Percentiles rank a stretch among this genome's conserved stretches.
Evolutionary conservation across 1,140 invertebrate genomes (phyloP).

Genomic region (Melitaea cinxia): DNA sequence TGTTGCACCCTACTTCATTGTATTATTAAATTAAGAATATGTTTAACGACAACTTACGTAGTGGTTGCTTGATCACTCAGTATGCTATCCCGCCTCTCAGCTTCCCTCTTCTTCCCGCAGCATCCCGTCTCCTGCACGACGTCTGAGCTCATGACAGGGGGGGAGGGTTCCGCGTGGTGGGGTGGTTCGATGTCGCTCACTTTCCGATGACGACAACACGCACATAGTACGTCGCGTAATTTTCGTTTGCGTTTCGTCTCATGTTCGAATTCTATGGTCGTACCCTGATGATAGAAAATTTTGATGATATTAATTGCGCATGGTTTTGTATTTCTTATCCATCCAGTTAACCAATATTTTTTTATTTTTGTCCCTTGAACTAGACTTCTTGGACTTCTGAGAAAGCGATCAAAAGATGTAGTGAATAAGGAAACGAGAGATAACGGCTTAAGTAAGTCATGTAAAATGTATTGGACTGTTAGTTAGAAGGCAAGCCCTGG

Average conservation of each 20-base stretch:
- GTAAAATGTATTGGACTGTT: no score
- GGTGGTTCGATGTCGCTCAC: slow-evolving; percentile 55
- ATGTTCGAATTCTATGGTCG: slow-evolving; percentile 68
- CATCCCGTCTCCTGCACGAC: slow-evolving; percentile 54
- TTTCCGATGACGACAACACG: slow-evolving; percentile 52
- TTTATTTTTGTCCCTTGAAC: no score
- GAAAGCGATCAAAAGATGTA: no score
- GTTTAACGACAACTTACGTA: slow-evolving; percentile 43
- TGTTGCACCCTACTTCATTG: no score
- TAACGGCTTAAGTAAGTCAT: no score
- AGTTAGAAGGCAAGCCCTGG: no score
- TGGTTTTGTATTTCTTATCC: no score
- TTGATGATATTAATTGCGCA: no score
- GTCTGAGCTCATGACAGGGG: slow-evolving; percentile 45
- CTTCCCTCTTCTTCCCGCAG: slow-evolving; percentile 57
- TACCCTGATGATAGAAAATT: slow-evolving; percentile 51
- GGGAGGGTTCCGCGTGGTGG: slow-evolving; percentile 46
- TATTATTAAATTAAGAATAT: no score
- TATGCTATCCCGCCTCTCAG: slow-evolving; percentile 74
- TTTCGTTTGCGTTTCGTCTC: slow-evolving; percentile 69
- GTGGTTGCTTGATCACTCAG: slow-evolving; percentile 63
- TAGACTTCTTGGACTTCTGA: no score
- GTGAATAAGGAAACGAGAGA: no score
- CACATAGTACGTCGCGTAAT: slow-evolving; percentile 61
- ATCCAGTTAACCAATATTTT: no score